These are phyloP conservation scores for Furcula furcula DNA, from an alignment of 2,888 invertebrate genomes.

Conservation along the genomic window DNA sequence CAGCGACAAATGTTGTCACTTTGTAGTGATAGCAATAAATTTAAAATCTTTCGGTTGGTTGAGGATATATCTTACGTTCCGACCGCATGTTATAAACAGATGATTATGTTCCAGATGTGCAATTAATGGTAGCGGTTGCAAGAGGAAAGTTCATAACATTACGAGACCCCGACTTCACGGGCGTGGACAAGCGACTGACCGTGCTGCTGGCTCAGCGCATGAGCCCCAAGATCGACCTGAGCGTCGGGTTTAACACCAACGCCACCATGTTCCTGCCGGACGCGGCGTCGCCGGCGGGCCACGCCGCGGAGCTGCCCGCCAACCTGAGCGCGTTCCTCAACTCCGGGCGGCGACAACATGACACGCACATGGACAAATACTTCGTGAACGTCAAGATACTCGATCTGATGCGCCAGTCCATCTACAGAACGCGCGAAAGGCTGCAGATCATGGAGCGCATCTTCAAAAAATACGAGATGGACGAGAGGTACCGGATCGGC, in stretches of 20 bases:
- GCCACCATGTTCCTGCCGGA: not conserved
- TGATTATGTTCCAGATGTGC: not conserved
- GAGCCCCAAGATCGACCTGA: not conserved
- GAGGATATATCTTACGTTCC: too few relatives aligned
- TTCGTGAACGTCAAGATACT: not conserved
- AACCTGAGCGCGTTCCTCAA: not conserved
- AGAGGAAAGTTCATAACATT: slow-evolving; percentile 11
- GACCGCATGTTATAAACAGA: too few relatives aligned
- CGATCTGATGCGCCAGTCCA: slow-evolving; percentile 36
- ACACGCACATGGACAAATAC: not conserved
- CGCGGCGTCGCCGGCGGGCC: not conserved
- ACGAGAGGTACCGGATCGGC: slow-evolving; percentile 28
- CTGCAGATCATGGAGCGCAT: slow-evolving; percentile 20
- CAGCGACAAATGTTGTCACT: too few relatives aligned
- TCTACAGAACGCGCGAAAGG: slow-evolving; percentile 36
- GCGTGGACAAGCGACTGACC: slow-evolving; percentile 18
- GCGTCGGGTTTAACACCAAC: not conserved
- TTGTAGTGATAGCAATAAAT: too few relatives aligned
- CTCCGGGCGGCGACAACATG: not conserved
- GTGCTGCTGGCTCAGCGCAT: slow-evolving; percentile 12
- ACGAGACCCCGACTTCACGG: slow-evolving; percentile 21
- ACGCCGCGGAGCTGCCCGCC: not conserved
- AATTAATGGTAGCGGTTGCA: not conserved
- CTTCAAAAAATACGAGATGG: slow-evolving; percentile 12
- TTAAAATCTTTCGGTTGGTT: too few relatives aligned